Base-by-base conservation (phyloP, 2,888 invertebrate species). In the Ophion costatus region DNA sequence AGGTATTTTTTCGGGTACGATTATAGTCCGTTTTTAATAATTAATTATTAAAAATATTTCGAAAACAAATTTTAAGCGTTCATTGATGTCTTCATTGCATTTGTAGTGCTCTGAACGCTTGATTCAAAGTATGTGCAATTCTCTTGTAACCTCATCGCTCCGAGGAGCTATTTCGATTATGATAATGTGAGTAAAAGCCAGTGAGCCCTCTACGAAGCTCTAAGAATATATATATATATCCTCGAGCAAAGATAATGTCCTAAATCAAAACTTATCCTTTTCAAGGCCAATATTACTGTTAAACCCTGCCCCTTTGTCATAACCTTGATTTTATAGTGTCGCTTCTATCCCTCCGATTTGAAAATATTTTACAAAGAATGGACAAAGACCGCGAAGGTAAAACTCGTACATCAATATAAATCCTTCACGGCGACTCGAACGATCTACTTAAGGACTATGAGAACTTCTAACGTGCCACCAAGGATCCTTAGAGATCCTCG, bases 131-230 rank as follows among this genome's bases (percentile, higher is more conserved):
- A n/a, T n/a, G 57, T 64, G 66, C 80, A 24, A 80, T 64, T 74
- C 63, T 76, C 82, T 74, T 85, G 83, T 63, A 85, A 85, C 77
- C 77, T 82, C 80, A 22, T 77, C 80, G 85, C 76, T 77, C 83
- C 73, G 29, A 64, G 83, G 82, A 82, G 76, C 82, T 85, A 85
- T 80, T 85, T 82, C 80, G 20, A 80, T 85, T 83, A 77, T 83
- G 69, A 82, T 76, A 83, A 82, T 77, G 83, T 82, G 84, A 79
- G 79, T 80, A 71, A 82, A 82, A 84, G 84, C 86, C 82, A 84
- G 82, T 74, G 84, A 86, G 86, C 86, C 78, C 84, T 86, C 83
- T 85, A 85, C 77, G 81, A 83, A 86, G 85, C 85, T 85, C 82
- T 82, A 85, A 80, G 79, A 73, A 77, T 66, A 70, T 71, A 69